Evolutionary conservation across 2,113 vertebrate species (phyloP).

Genomic region (Hippolais icterina): DNA sequence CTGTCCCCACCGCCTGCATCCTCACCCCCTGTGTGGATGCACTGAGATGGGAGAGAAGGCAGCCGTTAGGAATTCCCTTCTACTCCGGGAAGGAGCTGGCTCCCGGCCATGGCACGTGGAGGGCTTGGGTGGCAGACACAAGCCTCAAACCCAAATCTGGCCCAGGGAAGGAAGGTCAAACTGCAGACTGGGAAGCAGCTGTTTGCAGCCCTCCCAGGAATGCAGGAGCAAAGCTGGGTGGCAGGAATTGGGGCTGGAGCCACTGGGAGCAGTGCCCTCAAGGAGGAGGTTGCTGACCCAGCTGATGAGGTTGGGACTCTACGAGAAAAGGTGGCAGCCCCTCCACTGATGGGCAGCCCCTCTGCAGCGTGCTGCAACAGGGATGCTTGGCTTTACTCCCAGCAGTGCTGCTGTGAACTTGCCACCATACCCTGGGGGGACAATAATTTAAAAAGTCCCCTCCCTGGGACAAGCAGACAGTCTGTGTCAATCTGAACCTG

Average conservation of each 20-base stretch:
- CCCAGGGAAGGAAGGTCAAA: not conserved
- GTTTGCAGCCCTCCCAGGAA: not conserved
- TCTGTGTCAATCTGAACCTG: not conserved
- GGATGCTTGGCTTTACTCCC: not conserved
- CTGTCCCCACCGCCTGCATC: not conserved
- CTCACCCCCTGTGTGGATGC: accelerated
- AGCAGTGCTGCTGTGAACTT: accelerated
- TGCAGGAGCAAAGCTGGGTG: not conserved
- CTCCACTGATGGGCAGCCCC: accelerated
- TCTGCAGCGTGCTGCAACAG: not conserved
- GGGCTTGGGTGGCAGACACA: not conserved
- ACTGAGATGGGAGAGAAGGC: not conserved
- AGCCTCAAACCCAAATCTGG: not conserved
- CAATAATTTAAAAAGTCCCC: accelerated
- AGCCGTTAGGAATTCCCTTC: not conserved
- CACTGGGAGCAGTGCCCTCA: accelerated
- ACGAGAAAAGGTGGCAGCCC: not conserved
- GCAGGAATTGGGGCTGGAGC: not conserved
- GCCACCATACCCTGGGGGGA: accelerated
- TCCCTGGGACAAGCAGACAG: not conserved
- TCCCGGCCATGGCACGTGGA: not conserved
- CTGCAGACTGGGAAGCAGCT: not conserved
- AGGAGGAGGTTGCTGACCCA: not conserved
- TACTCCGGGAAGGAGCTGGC: not conserved
- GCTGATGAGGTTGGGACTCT: not conserved